Percentiles rank a stretch among this genome's conserved stretches.
phyloP scores from a whole-genome alignment of 1,140 invertebrate species.

The Drosophila repleta region DNA sequence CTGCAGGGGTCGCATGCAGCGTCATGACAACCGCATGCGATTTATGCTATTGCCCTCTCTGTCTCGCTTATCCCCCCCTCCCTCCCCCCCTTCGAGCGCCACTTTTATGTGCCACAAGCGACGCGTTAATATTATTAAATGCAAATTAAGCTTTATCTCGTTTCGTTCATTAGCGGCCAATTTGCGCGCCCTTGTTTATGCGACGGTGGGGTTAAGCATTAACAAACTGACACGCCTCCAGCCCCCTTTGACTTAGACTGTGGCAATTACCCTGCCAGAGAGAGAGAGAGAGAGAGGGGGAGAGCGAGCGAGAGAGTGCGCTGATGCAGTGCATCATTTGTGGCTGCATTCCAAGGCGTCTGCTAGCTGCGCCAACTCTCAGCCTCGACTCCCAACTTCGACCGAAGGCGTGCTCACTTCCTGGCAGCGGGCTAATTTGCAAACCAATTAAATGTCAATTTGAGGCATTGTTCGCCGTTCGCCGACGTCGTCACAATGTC shows the following conservation, averaged over 20 bases:
- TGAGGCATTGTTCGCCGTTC: constrained; percentile 69
- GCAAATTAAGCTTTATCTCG: constrained; percentile 82
- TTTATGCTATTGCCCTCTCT: constrained; percentile 50
- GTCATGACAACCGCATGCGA: constrained; percentile 78
- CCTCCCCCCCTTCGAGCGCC: not conserved
- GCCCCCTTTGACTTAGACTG: constrained; percentile 10
- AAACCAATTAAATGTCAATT: constrained; percentile 83
- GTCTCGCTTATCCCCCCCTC: constrained; percentile 3
- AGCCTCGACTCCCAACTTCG: not conserved
- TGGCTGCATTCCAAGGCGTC: constrained; percentile 24
- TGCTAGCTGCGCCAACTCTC: constrained; percentile 16
- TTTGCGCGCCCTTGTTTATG: constrained; percentile 67
- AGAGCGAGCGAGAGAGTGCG: not conserved
- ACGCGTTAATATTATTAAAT: constrained; percentile 81
- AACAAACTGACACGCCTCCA: too few relatives aligned
- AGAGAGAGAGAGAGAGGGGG: not conserved
- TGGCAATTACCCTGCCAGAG: not conserved
- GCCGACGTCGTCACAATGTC: constrained; percentile 38
- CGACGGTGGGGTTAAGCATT: constrained; percentile 9
- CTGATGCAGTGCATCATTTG: constrained; percentile 20
- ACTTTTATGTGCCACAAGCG: constrained; percentile 30
- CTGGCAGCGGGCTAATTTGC: constrained; percentile 73
- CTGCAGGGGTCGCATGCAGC: constrained; percentile 50
- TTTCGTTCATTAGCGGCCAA: constrained; percentile 79
- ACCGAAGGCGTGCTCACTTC: constrained; percentile 48